Percentiles rank a stretch among this genome's conserved stretches.
phyloP scores from a whole-genome alignment of 1,140 invertebrate genomes.

The Drosophila neocordata region DNA sequence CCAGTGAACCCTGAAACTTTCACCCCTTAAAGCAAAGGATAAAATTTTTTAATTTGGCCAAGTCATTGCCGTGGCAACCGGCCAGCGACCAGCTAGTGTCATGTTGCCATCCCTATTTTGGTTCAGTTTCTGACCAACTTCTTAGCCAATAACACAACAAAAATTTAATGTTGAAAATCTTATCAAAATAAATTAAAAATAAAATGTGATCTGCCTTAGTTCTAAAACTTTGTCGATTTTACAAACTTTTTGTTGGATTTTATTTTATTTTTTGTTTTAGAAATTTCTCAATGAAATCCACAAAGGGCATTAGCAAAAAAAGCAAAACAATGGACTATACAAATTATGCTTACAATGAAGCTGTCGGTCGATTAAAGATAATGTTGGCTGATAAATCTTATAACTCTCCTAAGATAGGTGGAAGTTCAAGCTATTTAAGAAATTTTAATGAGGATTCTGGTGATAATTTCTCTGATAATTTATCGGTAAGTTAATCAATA shows the following conservation, averaged over 20 bases:
- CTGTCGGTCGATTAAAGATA: constrained; percentile 89
- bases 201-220: constrained; percentile 52
- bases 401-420: constrained; percentile 75
- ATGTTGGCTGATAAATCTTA: constrained; percentile 89
- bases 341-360: constrained; percentile 91
- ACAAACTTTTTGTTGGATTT: background rate
- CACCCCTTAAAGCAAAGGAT: constrained; percentile 45
- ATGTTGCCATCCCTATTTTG: constrained; percentile 55
- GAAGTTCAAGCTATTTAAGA: constrained; percentile 59
- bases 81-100: constrained; percentile 23
- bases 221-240: background rate
- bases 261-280: constrained; percentile 47
- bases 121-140: constrained; percentile 42
- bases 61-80: constrained; percentile 65
- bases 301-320: constrained; percentile 82
- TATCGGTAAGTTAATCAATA: constrained; percentile 57
- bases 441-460: constrained; percentile 84
- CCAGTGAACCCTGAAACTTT: constrained; percentile 49
- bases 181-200: background rate
- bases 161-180: background rate
- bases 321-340: constrained; percentile 89
- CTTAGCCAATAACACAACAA: constrained; percentile 13
- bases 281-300: constrained; percentile 77
- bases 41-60: constrained; percentile 69
- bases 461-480: constrained; percentile 83